A percentile compares a stretch with the other conserved stretches of the same genome.
phyloP scores from a whole-genome alignment of 2,113 vertebrate genomes.

The Quiscalus mexicanus region DNA sequence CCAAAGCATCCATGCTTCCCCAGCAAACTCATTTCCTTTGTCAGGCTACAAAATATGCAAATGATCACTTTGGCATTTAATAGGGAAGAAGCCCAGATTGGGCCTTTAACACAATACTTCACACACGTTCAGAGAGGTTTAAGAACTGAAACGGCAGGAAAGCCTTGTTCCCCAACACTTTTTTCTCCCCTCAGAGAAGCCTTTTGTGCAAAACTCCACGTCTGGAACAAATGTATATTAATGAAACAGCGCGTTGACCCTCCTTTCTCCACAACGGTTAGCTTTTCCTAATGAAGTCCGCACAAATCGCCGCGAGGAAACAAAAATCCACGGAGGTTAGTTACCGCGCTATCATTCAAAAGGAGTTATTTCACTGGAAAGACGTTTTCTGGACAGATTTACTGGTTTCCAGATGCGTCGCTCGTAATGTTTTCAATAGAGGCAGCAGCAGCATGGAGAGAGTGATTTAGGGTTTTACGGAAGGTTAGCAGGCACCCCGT shows the following conservation, averaged over 20 bases:
- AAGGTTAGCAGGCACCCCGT: slow-evolving; percentile 11
- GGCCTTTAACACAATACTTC: slow-evolving; percentile 55
- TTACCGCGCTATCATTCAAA: slow-evolving; percentile 41
- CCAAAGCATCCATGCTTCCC: slow-evolving; percentile 72
- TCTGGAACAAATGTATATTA: slow-evolving; percentile 62
- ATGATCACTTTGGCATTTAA: slow-evolving; percentile 74
- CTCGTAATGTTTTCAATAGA: slow-evolving; percentile 67
- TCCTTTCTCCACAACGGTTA: slow-evolving; percentile 29
- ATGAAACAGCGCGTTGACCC: slow-evolving; percentile 37
- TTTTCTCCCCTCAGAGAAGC: slow-evolving; percentile 54
- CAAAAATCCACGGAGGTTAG: slow-evolving; percentile 30
- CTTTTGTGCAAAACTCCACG: slow-evolving; percentile 65
- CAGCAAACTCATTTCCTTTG: slow-evolving; percentile 77
- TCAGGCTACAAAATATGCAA: slow-evolving; percentile 77
- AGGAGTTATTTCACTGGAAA: slow-evolving; percentile 53
- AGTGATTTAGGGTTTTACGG: slow-evolving; percentile 27
- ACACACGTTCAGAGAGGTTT: slow-evolving; percentile 36
- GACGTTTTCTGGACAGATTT: slow-evolving; percentile 56
- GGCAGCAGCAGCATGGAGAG: slow-evolving; percentile 19
- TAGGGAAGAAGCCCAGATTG: slow-evolving; percentile 59
- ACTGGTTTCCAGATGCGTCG: slow-evolving; percentile 64
- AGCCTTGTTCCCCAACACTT: slow-evolving; percentile 51
- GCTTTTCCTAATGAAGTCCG: slow-evolving; percentile 57
- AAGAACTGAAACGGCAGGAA: slow-evolving; percentile 58
- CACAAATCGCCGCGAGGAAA: slow-evolving; percentile 28